Conservation (phyloP, 37 sponge, comb jelly and placozoan genomes). For the Bolinopsis microptera region DNA sequence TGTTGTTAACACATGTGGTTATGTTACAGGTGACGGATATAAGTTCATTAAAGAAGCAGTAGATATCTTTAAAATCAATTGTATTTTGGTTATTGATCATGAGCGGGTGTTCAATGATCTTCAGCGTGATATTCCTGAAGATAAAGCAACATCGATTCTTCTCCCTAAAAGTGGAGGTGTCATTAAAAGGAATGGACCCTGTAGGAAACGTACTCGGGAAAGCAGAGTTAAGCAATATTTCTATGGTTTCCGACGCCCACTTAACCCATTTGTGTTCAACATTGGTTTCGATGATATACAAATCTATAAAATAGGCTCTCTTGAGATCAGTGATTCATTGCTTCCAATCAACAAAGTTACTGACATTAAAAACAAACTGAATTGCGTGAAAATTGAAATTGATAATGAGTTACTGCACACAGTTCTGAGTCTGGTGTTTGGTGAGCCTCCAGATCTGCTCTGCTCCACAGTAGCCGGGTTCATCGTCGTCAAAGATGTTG, state of each 20-base stretch:
- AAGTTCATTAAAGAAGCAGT: constrained; percentile 78
- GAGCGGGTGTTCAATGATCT: constrained; percentile 85
- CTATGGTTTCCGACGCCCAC: constrained; percentile 78
- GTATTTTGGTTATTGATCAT: constrained; percentile 87
- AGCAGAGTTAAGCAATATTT: constrained; percentile 79
- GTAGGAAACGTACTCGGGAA: constrained; percentile 70
- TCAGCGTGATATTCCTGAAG: constrained; percentile 70
- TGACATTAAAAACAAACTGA: constrained; percentile 28
- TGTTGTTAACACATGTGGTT: constrained; percentile 94
- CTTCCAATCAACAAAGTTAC: constrained; percentile 57
- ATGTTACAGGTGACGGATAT: constrained; percentile 90
- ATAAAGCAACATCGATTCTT: constrained; percentile 67
- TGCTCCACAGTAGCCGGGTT: constrained; percentile 40
- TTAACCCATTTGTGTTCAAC: constrained; percentile 85
- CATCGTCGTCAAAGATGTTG: constrained; percentile 74
- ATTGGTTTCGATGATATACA: constrained; percentile 81
- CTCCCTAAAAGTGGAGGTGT: constrained; percentile 97
- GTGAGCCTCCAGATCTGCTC: constrained; percentile 27
- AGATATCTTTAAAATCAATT: constrained; percentile 79
- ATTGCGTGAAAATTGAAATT: neutral
- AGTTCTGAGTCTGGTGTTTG: constrained; percentile 10
- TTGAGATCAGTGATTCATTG: constrained; percentile 39
- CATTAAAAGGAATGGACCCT: constrained; percentile 73
- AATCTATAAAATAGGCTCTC: constrained; percentile 89
- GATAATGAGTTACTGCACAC: neutral